Base-by-base conservation (phyloP, 2,888 invertebrate genomes). In the Macaria liturata region DNA sequence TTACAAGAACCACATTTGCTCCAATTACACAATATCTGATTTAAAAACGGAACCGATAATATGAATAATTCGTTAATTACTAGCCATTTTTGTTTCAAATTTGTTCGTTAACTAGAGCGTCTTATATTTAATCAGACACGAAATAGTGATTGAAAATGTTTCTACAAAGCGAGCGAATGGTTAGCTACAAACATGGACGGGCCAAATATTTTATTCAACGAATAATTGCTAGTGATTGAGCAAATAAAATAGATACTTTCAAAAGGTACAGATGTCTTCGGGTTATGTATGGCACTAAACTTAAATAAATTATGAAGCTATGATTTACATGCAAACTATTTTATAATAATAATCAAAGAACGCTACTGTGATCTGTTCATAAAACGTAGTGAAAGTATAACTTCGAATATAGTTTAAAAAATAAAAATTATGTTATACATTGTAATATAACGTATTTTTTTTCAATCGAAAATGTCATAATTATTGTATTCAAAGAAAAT, bases 211-310 rank as follows among this genome's bases (percentile, higher is more conserved):
- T 4, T 30, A 6, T 6, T 45, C 20, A 44, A 55, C 54, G 45
- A 59, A 45, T 51, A 55, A 57, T 51, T 54, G 60, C 43, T 57
- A 61, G 47, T 34, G 46, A 68, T 86, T 83, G 83, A 86, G 83
- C 83, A 83, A 85, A 81, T 72, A 71, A 75, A 55, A 59, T 43
- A 44, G 9, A 60, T 56, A 68, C 65, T 51, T 46, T 59, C 39
- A 48, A 67, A 70, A 74, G 73, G 73, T 78, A 79, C 74, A 73
- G 73, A 66, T 70, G 70, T 76, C 69, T 68, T 71, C 70, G 69
- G 74, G 66, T 77, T 85, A 86, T 86, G 86, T 85, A 86, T 86
- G 86, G 86, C 86, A 86, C 86, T 82, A 76, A 78, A 74, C 67
- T 70, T 78, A 74, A 76, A 70, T 32, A 39, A 57, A 50, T 47